Percentiles rank a stretch among this genome's conserved stretches.
phyloP scores from a whole-genome alignment of 2,888 invertebrate species.

The Epinotia brunnichana region DNA sequence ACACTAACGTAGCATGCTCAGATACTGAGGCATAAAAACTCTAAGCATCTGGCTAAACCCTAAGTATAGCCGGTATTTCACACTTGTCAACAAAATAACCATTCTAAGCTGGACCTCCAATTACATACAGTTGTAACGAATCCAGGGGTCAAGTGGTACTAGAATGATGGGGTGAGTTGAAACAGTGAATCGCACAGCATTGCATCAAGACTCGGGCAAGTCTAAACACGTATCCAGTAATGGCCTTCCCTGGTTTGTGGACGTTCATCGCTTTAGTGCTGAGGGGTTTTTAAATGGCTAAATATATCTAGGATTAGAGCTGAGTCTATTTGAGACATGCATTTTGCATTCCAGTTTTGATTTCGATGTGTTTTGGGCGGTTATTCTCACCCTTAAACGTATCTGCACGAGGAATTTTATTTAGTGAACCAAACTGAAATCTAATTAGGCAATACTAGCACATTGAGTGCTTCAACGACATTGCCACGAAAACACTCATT shows the following conservation, averaged over 20 bases:
- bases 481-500: too few species aligned
- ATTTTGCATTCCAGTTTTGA: neutral
- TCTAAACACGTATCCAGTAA: conserved; percentile 39
- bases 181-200: neutral
- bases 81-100: neutral
- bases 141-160: neutral
- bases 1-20: neutral
- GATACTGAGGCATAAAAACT: neutral
- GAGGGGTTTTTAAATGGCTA: conserved; percentile 38
- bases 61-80: neutral
- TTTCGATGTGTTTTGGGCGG: too few species aligned
- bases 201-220: conserved; percentile 3
- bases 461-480: too few species aligned
- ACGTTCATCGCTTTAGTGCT: conserved; percentile 31
- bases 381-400: too few species aligned
- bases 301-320: conserved; percentile 32
- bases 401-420: too few species aligned
- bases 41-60: neutral
- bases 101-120: neutral
- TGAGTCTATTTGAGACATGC: neutral
- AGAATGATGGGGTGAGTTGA: neutral
- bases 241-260: conserved; percentile 40
- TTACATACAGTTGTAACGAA: neutral
- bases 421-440: too few species aligned
- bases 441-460: too few species aligned